Conservation (phyloP, 2,113 vertebrate species). For the Ptychochromis oligacanthus region DNA sequence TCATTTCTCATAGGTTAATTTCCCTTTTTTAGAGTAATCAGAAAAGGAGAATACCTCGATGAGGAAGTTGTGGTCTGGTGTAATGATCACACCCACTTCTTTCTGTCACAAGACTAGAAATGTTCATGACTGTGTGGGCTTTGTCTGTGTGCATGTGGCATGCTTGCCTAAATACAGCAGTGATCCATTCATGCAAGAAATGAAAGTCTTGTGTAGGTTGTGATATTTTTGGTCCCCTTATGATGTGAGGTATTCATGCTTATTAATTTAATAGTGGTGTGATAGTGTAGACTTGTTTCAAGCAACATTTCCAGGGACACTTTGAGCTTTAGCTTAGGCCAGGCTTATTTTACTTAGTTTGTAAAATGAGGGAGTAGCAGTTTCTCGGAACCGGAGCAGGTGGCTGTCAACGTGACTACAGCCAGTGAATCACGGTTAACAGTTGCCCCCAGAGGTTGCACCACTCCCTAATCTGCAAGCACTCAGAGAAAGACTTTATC, state of each 20-base stretch:
- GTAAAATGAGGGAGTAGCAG: slow-evolving; percentile 55
- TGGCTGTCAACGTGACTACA: slow-evolving; percentile 59
- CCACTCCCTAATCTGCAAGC: slow-evolving; percentile 16
- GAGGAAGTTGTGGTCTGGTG: slow-evolving; percentile 48
- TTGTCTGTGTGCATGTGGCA: slow-evolving; percentile 1
- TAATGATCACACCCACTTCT: slow-evolving; percentile 42
- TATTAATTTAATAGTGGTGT: background rate
- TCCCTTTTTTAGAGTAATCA: slow-evolving; percentile 27
- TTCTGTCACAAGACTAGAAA: slow-evolving; percentile 60
- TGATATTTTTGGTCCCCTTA: background rate
- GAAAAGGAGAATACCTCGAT: slow-evolving; percentile 13
- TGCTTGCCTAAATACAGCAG: background rate
- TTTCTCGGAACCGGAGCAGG: slow-evolving; percentile 65
- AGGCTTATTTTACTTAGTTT: background rate
- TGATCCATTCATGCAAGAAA: slow-evolving; percentile 12
- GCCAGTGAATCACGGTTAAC: slow-evolving; percentile 36
- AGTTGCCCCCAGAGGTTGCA: slow-evolving; percentile 40
- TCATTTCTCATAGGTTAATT: background rate
- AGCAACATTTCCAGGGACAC: background rate
- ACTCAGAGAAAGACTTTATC: background rate
- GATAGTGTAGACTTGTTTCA: background rate
- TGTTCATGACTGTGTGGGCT: slow-evolving; percentile 36
- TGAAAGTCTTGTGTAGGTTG: background rate
- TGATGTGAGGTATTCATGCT: background rate
- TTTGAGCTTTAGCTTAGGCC: background rate